Base-by-base conservation (phyloP, 2,113 vertebrate species). In the Onychostruthus taczanowskii region DNA sequence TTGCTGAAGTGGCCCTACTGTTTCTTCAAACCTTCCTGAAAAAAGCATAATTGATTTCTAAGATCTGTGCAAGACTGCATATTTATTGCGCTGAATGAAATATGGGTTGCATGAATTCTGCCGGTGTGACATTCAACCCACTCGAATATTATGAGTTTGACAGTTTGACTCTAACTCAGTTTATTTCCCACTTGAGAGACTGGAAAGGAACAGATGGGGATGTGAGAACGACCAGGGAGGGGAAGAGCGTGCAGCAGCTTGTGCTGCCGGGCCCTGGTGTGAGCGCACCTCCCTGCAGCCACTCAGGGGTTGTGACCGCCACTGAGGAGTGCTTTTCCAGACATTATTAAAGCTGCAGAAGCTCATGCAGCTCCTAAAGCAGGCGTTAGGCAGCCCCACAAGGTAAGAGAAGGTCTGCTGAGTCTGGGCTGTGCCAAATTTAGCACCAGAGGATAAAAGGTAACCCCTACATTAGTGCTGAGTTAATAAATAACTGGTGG, bases 131-230 rank as follows among this genome's bases (percentile, higher is more conserved):
- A 93, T 96, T 95, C 94, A 96, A 90, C 95, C 90, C 85, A 89
- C 80, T 95, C 4, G 37, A 95, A 90, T 68, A 93, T 95, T 93
- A 96, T 94, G 93, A 96, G 85, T 95, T 96, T 96, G 92, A 96
- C 96, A 95, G 93, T 97, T 96, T 96, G 94, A 94, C 93, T 96
- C 92, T 78, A 95, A 87, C 90, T 96, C 80, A 58, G 88, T 95
- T 96, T 94, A 96, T 95, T 96, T 96, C 90, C 88, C 95, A 96
- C 93, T 96, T 96, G 95, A 96, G 96, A 96, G 86, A 66, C 88
- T 96, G 93, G 92, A 94, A 87, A 89, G 90, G 94, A 96, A 96
- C 93, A 97, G 96, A 97, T 95, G 93, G 94, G 88, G 82, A 96
- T 92, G 92, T 97, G 96, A 94, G 95, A 96, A 93, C 10, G n/a